Base-by-base conservation (phyloP, 2,113 vertebrate genomes). In the Dryoscopus gambensis region DNA sequence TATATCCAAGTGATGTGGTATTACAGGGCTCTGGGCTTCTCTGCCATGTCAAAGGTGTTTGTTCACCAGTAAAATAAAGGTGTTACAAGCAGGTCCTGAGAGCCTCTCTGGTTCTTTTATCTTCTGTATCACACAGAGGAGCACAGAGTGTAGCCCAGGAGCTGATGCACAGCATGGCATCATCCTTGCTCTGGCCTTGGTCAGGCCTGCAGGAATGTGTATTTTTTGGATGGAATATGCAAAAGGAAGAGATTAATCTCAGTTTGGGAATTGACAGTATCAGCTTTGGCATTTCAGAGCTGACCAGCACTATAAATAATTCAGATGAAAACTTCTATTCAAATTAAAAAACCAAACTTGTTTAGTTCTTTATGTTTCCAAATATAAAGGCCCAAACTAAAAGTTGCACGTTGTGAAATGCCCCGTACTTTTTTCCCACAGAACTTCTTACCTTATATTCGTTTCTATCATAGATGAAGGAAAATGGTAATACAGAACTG, bases 371-470 rank as follows among this genome's bases (percentile, higher is more conserved):
- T 53, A 6, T 49, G 5, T 73, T 60, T 57, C 67, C 55, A 68
- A 22, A 40, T 23, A 11, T 3, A 46, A 63, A 78, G 83, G 13
- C 21, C 22, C 12, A 0, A 40, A 17, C 47, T 24, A 47, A 16
- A 69, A 63, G 18, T 3, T 67, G 27, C 16, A 13, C 31, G 22
- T 49, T 81, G 22, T 60, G n/a, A 68, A 81, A 70, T 37, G 49
- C 12, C 37, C 18, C 0, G 0, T 59, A 10, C 12, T 82, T 67
- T 75, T 70, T 73, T 84, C 47, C 6, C 12, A 3, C 21, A 30
- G 37, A 84, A 18, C 33, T 44, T 63, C n/a, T 56, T 18, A 18
- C 46, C 28, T 64, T 27, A 7, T 52, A 47, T 92, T 39, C 78
- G 9, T 52, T 91, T 52, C 39, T 22, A 1, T 60, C 57, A 7